A percentile compares a stretch with the other conserved stretches of the same genome.
Conservation (phyloP, 2,113 vertebrate species). For the Colossoma macropomum region DNA sequence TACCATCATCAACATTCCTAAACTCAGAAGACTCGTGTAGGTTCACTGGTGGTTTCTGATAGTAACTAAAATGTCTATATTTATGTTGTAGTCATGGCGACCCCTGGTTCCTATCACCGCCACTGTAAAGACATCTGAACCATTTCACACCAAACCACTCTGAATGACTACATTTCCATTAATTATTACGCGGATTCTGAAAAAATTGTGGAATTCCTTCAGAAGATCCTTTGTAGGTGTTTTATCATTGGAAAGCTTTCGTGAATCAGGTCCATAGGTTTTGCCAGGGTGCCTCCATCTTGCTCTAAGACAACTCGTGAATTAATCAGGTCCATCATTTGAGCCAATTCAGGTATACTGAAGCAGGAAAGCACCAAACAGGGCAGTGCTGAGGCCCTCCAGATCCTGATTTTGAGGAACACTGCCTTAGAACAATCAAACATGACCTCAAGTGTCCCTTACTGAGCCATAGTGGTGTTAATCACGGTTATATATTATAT, state of each 20-base stretch:
- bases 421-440: slow-evolving; percentile 7
- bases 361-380: neutral
- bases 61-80: too few species aligned
- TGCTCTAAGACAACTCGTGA: neutral
- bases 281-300: neutral
- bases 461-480: neutral
- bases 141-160: too few species aligned
- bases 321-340: neutral
- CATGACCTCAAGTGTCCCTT: slow-evolving; percentile 25
- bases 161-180: too few species aligned
- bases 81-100: too few species aligned
- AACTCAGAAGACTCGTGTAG: too few species aligned
- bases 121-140: too few species aligned
- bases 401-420: neutral
- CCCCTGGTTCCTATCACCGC: too few species aligned
- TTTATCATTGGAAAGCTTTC: neutral
- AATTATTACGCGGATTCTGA: too few species aligned
- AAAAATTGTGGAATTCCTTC: too few species aligned
- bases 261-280: neutral
- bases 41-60: too few species aligned
- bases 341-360: neutral
- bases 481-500: neutral
- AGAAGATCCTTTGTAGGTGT: too few species aligned
- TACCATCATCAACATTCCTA: too few species aligned
- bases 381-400: neutral